Evolutionary conservation across 2,113 vertebrate species (phyloP).

Genomic region (Carassius gibelio): DNA sequence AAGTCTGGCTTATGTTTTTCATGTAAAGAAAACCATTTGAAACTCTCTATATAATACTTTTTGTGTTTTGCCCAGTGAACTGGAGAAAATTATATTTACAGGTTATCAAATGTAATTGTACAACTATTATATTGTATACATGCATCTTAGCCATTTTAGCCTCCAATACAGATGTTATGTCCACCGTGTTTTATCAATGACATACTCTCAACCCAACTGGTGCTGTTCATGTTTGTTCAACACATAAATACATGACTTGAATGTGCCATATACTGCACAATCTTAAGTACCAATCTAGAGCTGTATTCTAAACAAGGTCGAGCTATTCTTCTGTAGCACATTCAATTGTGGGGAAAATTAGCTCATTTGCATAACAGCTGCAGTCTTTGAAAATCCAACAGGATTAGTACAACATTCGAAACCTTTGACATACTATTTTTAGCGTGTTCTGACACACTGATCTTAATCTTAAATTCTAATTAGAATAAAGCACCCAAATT

Average conservation of each 20-base stretch:
- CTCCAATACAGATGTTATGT: too few species aligned
- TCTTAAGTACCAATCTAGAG: background rate
- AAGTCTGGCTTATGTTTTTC: background rate
- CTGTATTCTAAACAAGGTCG: background rate
- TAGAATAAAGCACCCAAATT: slow-evolving; percentile 4
- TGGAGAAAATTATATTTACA: background rate
- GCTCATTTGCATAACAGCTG: slow-evolving; percentile 5
- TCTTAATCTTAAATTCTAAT: slow-evolving; percentile 1
- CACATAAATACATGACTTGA: too few species aligned
- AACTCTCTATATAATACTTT: background rate
- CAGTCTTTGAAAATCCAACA: background rate
- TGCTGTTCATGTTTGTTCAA: background rate
- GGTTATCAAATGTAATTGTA: background rate
- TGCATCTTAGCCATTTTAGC: too few species aligned
- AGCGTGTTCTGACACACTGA: background rate
- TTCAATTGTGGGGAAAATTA: background rate
- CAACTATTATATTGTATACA: too few species aligned
- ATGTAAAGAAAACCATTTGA: background rate
- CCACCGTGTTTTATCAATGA: too few species aligned
- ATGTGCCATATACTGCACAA: background rate
- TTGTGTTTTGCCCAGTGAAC: background rate
- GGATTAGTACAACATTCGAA: background rate
- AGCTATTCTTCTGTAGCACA: background rate
- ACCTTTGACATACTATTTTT: slow-evolving; percentile 1
- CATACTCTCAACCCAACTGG: too few species aligned